Base-by-base conservation (phyloP, 1,140 invertebrate genomes). In the Listronotus bonariensis region DNA sequence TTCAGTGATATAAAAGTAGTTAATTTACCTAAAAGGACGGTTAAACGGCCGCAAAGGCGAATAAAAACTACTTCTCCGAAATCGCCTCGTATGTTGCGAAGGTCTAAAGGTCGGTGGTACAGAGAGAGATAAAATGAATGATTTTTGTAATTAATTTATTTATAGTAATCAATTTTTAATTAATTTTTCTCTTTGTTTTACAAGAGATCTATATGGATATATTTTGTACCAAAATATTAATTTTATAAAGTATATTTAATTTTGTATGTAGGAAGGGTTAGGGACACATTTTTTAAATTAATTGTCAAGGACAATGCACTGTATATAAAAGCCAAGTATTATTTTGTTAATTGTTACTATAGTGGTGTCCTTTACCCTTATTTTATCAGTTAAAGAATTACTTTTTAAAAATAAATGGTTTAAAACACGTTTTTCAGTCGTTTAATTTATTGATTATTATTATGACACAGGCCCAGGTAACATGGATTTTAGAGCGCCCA, bases 41-140 rank as follows among this genome's bases (percentile, higher is more conserved):
- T 65, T 18, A 68, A 56, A 42, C 65, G 70, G 26, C 62, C 59
- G 48, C 59, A 68, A 43, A 65, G 68, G 8, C 45, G 74, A 45
- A 67, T 68, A 20, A 73, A 73, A 62, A 70, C 73, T 6, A 65
- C 72, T 6, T 74, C 75, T 11, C 72, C 73, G 0, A 74, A 75
- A 60, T 75, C 76, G 12, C 76, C 77, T 9, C 65, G 76, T 43
- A 75, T 74, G 63, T 68, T 77, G 49, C 59, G 76, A 10, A 72
- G 70, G 46, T 71, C 76, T 3, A 67, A 75, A 11, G 76, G 49
- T 11, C 58, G 58, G 17, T 79, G 77, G 77, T 78, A 77, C 63
- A 68, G 76, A 54, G 76, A 78, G 34, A 75, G 75, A 77, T 78
- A 60, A 65, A 5, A 18, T 38, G 46, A 61, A 56, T 61, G 11